Conservation (phyloP, 2,797 vertebrate genomes). For the Sebastolobus alascanus region DNA sequence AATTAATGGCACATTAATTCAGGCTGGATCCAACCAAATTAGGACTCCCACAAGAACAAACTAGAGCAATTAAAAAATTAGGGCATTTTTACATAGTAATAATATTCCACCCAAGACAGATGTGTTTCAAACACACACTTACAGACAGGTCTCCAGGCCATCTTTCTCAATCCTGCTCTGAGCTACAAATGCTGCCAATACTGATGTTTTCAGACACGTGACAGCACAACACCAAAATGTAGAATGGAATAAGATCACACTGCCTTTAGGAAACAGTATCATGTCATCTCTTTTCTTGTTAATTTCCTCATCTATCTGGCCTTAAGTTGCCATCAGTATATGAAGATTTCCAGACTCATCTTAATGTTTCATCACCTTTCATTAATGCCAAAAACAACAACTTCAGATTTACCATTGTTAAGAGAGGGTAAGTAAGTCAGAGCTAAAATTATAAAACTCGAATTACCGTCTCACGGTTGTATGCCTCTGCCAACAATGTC, state of each 20-base stretch:
- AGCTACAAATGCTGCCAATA: neutral
- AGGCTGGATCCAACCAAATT: slow-evolving; percentile 18
- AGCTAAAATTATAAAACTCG: too few species aligned
- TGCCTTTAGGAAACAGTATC: neutral
- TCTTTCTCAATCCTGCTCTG: neutral
- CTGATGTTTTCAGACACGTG: neutral
- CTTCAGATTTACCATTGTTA: neutral
- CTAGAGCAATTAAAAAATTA: slow-evolving; percentile 5
- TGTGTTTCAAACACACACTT: neutral
- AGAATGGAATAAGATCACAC: neutral
- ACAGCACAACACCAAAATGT: neutral
- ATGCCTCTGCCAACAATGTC: too few species aligned
- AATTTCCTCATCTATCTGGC: neutral
- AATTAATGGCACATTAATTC: slow-evolving; percentile 37
- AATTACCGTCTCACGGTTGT: too few species aligned
- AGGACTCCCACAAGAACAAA: slow-evolving; percentile 20
- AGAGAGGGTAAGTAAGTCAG: neutral
- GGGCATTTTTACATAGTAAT: neutral
- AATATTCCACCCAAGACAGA: neutral
- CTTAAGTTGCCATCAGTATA: neutral
- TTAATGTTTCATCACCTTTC: neutral
- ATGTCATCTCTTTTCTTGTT: neutral
- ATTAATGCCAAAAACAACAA: neutral
- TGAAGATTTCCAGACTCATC: neutral
- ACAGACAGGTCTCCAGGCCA: neutral